A percentile compares a stretch with the other conserved stretches of the same genome.
Conservation (phyloP, 2,888 invertebrate species). For the Xestobium rufovillosum region DNA sequence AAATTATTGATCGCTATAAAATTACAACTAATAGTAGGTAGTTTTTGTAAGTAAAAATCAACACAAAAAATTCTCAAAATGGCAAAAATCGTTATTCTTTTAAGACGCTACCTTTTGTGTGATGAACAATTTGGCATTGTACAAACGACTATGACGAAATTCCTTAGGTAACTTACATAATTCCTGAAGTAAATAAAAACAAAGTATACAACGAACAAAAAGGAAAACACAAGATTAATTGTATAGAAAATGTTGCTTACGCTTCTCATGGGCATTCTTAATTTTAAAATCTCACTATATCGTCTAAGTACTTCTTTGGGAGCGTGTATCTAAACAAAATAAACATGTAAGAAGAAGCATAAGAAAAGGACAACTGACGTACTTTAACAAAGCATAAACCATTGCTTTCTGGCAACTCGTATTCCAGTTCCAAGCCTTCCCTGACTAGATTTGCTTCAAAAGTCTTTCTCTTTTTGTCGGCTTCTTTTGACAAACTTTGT, state of each 20-base stretch:
- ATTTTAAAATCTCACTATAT: conserved; percentile 86
- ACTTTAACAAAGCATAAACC: conserved; percentile 75
- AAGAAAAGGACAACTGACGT: conserved; percentile 11
- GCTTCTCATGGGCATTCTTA: conserved; percentile 91
- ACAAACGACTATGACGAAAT: conserved; percentile 53
- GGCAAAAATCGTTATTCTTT: too few species aligned
- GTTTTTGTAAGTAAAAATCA: too few species aligned
- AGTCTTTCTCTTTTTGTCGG: conserved; percentile 47
- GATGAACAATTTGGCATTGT: conserved; percentile 59
- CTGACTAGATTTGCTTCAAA: conserved; percentile 65
- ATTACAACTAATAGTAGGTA: too few species aligned
- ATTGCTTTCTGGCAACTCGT: conserved; percentile 56
- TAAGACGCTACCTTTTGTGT: conserved; percentile 54
- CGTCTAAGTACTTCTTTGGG: conserved; percentile 73
- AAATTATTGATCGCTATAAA: too few species aligned
- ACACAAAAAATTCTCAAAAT: too few species aligned
- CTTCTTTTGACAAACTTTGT: conserved; percentile 43
- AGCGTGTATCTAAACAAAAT: conserved; percentile 64
- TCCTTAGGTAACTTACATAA: conserved; percentile 55
- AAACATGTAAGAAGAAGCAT: conserved; percentile 13
- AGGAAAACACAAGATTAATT: conserved; percentile 16
- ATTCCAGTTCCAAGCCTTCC: conserved; percentile 70
- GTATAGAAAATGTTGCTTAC: conserved; percentile 38
- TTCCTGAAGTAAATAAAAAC: conserved; percentile 46
- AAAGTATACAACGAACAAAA: conserved; percentile 10